Percentiles rank a stretch among this genome's conserved stretches.
These are phyloP conservation scores for Mohoua ochrocephala DNA, from an alignment of 2,113 vertebrate species.

Conservation along the genomic window DNA sequence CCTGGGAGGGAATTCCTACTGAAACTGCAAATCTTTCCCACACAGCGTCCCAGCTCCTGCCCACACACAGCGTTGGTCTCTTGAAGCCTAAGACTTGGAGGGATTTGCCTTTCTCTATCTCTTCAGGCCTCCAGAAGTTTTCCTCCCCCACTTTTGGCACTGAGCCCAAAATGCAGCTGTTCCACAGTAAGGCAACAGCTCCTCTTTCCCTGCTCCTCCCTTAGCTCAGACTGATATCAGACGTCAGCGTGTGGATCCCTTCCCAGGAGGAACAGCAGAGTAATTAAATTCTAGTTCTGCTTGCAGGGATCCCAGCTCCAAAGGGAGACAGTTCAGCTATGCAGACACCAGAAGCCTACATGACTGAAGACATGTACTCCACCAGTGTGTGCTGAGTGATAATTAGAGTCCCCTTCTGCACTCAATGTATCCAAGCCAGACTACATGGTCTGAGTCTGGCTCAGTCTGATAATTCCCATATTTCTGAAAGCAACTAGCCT, in stretches of 20 bases:
- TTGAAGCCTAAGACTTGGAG: constrained; percentile 32
- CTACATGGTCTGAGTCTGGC: background rate
- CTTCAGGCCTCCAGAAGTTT: constrained; percentile 26
- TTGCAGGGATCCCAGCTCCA: background rate
- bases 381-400: background rate
- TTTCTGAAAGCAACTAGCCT: background rate
- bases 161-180: constrained; percentile 29
- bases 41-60: background rate
- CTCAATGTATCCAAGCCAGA: background rate
- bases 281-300: background rate
- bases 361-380: background rate
- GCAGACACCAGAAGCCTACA: background rate
- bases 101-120: constrained; percentile 19
- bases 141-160: constrained; percentile 50
- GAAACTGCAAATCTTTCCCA: constrained; percentile 26
- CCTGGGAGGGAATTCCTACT: constrained; percentile 9
- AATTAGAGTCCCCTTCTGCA: background rate
- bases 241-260: background rate
- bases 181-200: background rate
- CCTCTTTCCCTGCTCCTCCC: background rate
- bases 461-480: background rate
- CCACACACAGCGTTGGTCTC: background rate
- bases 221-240: background rate
- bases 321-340: background rate
- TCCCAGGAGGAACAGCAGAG: background rate